phyloP scores from a whole-genome alignment of 2,113 vertebrate species.

The Callospermophilus lateralis region DNA sequence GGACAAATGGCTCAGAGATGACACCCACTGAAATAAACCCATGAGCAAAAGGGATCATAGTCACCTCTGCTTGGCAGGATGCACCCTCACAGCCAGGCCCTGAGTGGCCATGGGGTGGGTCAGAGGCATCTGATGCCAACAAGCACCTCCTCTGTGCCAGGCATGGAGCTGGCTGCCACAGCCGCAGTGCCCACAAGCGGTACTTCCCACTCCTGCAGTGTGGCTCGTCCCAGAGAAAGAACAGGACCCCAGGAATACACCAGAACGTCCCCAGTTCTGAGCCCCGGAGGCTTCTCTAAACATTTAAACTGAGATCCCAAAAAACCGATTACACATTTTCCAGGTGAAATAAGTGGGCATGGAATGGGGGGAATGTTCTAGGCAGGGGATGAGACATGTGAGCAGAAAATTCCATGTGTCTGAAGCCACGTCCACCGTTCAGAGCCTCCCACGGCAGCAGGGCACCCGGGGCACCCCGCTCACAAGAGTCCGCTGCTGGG shows the following conservation, averaged over 20 bases:
- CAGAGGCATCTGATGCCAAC: background rate
- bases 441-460: background rate
- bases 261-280: background rate
- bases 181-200: background rate
- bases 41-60: background rate
- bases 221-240: background rate
- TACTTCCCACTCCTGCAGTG: background rate
- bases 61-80: background rate
- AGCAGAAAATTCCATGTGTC: background rate
- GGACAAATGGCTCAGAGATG: background rate
- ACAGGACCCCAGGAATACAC: rapidly evolving
- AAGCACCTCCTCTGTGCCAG: background rate
- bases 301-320: background rate
- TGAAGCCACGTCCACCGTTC: background rate
- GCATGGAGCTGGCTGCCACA: background rate
- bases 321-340: background rate
- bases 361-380: background rate
- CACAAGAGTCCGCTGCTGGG: background rate
- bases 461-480: background rate
- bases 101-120: rapidly evolving
- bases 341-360: background rate
- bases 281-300: background rate
- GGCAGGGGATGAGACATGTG: too few species aligned
- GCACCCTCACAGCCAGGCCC: background rate
- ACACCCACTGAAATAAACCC: background rate